Base-by-base conservation (phyloP, 2,797 vertebrate species). In the Scolopax rusticola region DNA sequence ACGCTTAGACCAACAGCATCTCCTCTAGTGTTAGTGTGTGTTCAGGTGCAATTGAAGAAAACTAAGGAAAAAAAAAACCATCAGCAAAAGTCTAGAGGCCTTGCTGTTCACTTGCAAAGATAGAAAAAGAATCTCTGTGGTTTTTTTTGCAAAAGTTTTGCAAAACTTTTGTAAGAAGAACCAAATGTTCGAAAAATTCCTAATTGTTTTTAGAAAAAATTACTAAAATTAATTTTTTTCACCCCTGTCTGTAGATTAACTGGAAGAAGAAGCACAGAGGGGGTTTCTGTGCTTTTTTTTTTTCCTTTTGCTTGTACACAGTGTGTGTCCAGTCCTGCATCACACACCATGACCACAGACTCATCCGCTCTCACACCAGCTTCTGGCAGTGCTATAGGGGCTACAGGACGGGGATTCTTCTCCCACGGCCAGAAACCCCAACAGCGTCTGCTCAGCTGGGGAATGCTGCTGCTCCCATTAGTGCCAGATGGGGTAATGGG, bases 21-120 rank as follows among this genome's bases (percentile, higher is more conserved):
- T 84, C 38, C 1, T 3, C 63, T 54, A 75, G 57, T 24, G 12
- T 61, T 61, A 27, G 33, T 32, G 15, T 76, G 41, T 65, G 20
- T 27, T 84, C 27, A 43, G 65, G 15, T 59, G 65, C 6, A 27
- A 11, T 10, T 61, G 69, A 78, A 81, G 38, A 40, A 86, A 88
- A 78, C 25, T 45, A 57, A 38, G 4, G 11, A 25, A 57, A 76
- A 76, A 48, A 30, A 0, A 41, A 41, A 7, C 0, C 1, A 25
- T 6, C 24, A 63, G 17, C 7, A 65, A 79, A 87, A 48, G 25
- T 60, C 9, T 23, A 68, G 61, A 88, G 38, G 4, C 21, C 21
- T 87, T 61, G 41, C 10, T 4, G 4, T 76, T 82, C 63, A 30
- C 53, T 88, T 91, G 30, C 32, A 73, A 90, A 87, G 33, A 15